Evolutionary conservation across 1,140 invertebrate genomes (phyloP), one percentile per base, ranked within the genome.

Genomic region (Teleopsis dalmanni): DNA sequence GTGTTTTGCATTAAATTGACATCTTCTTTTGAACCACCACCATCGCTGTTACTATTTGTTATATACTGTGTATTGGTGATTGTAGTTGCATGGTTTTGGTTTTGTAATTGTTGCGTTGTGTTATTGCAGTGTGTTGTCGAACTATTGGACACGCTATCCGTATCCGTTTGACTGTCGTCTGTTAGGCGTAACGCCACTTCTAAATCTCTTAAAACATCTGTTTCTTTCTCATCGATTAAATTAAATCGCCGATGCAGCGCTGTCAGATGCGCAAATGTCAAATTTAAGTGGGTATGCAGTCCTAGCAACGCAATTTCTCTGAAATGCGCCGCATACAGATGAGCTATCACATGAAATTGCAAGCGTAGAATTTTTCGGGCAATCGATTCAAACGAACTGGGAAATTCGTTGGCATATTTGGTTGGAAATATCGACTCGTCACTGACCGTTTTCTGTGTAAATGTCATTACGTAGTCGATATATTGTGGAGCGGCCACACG

Each of bases 391-490:
- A 98, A 97, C 56, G 84, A 87, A 65, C 82, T 81, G 40, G 95
- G 95, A 79, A 98, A 98, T 74, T 92, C 89, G 48, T 83, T 77
- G 93, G 93, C 93, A 77, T 93, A 96, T 83, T 98, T 98, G 61
- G 94, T 97, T 75, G 95, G 95, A 80, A 98, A 98, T 71, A 95
- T 84, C 65, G 83, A 82, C 79, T 98, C 94, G 75, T 98, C 94
- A 74, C 87, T 93, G 73, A 98, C 85, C 58, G 91, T 95, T 76
- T 94, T 94, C 73, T 98, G 93, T 55, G 90, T 94, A 76, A 88
- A 95, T 40, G 93, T 95, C 90, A 97, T 97, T 64, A 96, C 92
- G 78, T 95, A 97, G 77, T 98, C 95, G 73, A 98, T 89, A 75
- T 98, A 98, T 75, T 98, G 94, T 53, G 94, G 92, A 52, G 94